phyloP scores from a whole-genome alignment of 2,113 vertebrate genomes.

The Anas platyrhynchos region DNA sequence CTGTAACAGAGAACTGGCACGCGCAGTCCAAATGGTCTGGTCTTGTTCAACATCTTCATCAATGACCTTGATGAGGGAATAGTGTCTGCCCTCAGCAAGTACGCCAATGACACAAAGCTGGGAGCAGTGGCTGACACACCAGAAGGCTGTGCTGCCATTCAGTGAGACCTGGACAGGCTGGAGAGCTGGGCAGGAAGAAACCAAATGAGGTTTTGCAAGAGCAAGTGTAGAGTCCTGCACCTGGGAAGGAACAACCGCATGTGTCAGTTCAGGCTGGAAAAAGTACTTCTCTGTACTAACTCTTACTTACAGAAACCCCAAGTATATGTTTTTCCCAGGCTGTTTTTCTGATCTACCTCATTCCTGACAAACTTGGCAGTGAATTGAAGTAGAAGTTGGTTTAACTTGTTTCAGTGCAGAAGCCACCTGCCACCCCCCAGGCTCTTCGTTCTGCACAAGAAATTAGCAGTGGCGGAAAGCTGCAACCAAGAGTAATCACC shows the following conservation, averaged over 20 bases:
- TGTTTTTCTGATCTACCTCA: background rate
- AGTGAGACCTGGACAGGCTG: no score
- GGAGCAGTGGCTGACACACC: no score
- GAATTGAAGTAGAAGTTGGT: background rate
- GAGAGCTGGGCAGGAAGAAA: no score
- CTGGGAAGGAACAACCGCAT: no score
- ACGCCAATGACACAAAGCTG: no score
- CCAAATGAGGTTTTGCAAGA: no score
- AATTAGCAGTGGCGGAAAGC: background rate
- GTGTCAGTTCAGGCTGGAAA: background rate
- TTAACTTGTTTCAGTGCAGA: background rate
- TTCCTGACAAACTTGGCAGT: conserved; percentile 16
- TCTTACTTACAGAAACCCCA: background rate
- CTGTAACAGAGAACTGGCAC: background rate
- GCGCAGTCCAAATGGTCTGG: no score
- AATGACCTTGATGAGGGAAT: no score
- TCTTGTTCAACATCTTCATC: no score
- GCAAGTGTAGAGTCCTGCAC: no score
- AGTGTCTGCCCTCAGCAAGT: no score
- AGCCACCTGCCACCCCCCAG: background rate
- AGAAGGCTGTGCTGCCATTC: no score
- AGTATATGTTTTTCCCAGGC: background rate
- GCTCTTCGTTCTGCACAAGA: background rate
- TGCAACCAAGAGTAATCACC: fast-evolving
- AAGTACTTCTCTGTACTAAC: background rate